phyloP scores from a whole-genome alignment of 2,113 vertebrate species.

The Labrus mixtus region DNA sequence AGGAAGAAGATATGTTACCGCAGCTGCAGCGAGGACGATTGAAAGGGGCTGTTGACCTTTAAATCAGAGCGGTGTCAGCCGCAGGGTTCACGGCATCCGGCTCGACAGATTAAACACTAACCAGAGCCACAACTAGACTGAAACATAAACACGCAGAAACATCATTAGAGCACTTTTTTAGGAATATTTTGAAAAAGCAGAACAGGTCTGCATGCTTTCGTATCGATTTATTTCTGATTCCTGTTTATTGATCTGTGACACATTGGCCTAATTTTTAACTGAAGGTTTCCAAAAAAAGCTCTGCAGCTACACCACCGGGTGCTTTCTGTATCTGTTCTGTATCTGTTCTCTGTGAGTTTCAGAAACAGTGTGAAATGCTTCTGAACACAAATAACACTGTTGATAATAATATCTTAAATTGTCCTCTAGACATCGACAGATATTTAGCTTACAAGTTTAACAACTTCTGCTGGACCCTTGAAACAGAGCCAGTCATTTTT shows the following conservation, averaged over 20 bases:
- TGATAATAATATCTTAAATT: no score
- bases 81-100: slow-evolving; percentile 1
- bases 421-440: no score
- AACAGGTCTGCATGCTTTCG: not conserved
- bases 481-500: no score
- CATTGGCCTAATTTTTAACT: not conserved
- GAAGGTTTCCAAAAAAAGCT: not conserved
- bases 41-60: slow-evolving; percentile 24
- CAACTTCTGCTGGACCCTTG: no score
- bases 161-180: not conserved
- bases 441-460: no score
- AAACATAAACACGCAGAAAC: slow-evolving; percentile 14
- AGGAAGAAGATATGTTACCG: not conserved
- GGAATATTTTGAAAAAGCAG: slow-evolving; percentile 10
- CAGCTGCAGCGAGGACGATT: slow-evolving; percentile 1
- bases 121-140: slow-evolving; percentile 2
- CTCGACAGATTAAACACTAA: slow-evolving; percentile 13
- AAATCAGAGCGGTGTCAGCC: slow-evolving; percentile 16
- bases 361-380: not conserved
- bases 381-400: no score
- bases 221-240: not conserved
- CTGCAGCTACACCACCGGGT: not conserved
- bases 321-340: no score
- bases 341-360: not conserved
- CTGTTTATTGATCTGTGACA: not conserved